Percentiles rank a stretch among this genome's conserved stretches.
Conservation (phyloP, 2,113 vertebrate genomes). For the Chionis minor region DNA sequence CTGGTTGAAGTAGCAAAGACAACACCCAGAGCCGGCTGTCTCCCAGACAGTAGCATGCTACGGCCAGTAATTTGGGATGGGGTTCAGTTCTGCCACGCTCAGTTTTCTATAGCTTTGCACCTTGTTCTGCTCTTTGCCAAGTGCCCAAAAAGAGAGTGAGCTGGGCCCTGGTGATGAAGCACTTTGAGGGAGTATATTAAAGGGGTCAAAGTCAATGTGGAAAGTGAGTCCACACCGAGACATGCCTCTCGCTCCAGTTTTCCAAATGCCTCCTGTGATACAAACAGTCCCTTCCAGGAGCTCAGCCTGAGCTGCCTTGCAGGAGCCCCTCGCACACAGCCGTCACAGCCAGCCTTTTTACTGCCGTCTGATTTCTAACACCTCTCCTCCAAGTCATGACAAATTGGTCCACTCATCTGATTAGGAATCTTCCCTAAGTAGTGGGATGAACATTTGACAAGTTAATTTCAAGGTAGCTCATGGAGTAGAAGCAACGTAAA, state of each 20-base stretch:
- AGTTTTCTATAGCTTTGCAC: background rate
- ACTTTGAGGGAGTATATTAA: background rate
- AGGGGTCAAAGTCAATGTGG: background rate
- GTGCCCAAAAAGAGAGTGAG: background rate
- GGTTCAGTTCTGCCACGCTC: background rate
- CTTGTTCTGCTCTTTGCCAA: background rate
- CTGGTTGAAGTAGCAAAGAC: background rate
- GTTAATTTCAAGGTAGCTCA: conserved; percentile 58
- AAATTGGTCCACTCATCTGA: conserved; percentile 30
- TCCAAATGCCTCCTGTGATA: background rate
- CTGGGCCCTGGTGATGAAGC: background rate
- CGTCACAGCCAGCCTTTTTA: background rate
- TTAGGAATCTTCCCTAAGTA: conserved; percentile 8
- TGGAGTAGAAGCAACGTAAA: background rate
- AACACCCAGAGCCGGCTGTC: background rate
- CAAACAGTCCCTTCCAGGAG: background rate
- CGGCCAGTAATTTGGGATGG: background rate
- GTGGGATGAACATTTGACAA: background rate
- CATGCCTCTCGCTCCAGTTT: rapidly evolving
- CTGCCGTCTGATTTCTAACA: background rate
- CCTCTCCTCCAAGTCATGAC: background rate
- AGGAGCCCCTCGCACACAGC: background rate
- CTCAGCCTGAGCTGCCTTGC: background rate
- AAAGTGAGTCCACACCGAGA: background rate
- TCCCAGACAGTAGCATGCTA: background rate